These are phyloP conservation scores for Melikaiella ostensackeni DNA, from an alignment of 2,888 invertebrate genomes.

Conservation along the genomic window DNA sequence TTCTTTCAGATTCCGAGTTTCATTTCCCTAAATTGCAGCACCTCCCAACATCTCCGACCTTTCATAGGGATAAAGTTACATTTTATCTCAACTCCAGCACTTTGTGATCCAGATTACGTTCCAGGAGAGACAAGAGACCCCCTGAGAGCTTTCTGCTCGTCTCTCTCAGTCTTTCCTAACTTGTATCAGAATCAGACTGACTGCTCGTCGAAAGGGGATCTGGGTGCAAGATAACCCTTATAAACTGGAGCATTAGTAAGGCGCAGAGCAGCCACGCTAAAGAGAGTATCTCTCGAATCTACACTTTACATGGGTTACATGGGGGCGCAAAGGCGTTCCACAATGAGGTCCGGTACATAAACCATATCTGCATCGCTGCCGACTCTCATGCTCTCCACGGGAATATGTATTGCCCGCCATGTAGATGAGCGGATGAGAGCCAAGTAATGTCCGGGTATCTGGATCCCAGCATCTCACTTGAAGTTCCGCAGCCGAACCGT, in stretches of 20 bases:
- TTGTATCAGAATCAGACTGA: slow-evolving; percentile 40
- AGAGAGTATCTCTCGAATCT: slow-evolving; percentile 67
- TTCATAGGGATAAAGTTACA: slow-evolving; percentile 53
- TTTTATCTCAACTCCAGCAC: slow-evolving; percentile 44
- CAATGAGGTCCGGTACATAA: slow-evolving; percentile 73
- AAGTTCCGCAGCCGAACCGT: slow-evolving; percentile 50
- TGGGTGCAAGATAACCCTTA: slow-evolving; percentile 58
- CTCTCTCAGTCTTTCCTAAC: slow-evolving; percentile 35
- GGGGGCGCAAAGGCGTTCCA: slow-evolving; percentile 67
- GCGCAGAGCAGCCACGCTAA: slow-evolving; percentile 65
- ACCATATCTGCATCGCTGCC: slow-evolving; percentile 71
- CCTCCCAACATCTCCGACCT: slow-evolving; percentile 54
- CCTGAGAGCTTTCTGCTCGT: slow-evolving; percentile 26
- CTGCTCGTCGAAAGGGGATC: slow-evolving; percentile 44
- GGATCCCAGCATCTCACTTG: slow-evolving; percentile 55
- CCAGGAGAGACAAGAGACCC: slow-evolving; percentile 26
- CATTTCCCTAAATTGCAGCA: slow-evolving; percentile 38
- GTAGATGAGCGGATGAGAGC: slow-evolving; percentile 60
- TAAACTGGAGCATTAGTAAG: slow-evolving; percentile 76
- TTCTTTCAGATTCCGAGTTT: not conserved
- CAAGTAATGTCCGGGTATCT: slow-evolving; percentile 61
- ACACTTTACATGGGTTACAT: slow-evolving; percentile 62
- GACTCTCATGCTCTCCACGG: slow-evolving; percentile 42
- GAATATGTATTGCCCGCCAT: slow-evolving; percentile 48
- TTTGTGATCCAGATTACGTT: slow-evolving; percentile 39